A percentile compares a stretch with the other conserved stretches of the same genome.
phyloP scores from a whole-genome alignment of 2,113 vertebrate species.

The Meriones unguiculatus region DNA sequence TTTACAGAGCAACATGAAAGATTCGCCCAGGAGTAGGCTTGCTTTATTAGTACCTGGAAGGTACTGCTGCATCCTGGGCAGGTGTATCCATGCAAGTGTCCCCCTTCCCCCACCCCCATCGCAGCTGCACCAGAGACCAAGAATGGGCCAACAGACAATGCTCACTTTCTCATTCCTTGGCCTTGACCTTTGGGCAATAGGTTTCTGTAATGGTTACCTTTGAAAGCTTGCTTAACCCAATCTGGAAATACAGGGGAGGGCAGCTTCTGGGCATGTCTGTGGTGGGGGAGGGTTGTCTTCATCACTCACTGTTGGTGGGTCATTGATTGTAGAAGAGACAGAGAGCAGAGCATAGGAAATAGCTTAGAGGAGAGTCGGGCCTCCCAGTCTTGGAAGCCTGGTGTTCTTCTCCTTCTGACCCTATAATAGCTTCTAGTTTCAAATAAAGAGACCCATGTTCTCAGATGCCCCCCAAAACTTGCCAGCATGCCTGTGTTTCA shows the following conservation, averaged over 20 bases:
- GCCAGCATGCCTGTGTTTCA: background rate
- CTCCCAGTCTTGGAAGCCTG: accelerated
- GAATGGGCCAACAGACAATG: background rate
- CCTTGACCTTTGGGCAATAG: background rate
- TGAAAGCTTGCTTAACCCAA: background rate
- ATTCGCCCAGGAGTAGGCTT: accelerated
- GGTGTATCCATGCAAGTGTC: background rate
- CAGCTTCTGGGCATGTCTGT: background rate
- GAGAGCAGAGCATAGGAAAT: background rate
- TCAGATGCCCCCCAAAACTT: background rate
- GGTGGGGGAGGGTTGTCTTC: background rate
- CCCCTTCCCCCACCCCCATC: background rate
- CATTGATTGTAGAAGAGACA: background rate
- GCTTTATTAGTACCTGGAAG: background rate
- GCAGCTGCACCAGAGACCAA: background rate
- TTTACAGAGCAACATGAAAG: background rate
- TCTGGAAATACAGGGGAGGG: background rate
- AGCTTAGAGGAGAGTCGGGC: background rate
- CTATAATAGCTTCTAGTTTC: background rate
- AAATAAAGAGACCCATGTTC: accelerated
- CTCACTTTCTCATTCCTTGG: background rate
- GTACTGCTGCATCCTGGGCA: accelerated
- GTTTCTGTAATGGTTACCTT: background rate
- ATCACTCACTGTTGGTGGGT: background rate
- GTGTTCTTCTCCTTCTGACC: background rate